Evolutionary conservation across 2,888 invertebrate species (phyloP).

Genomic region (Hoplodrina blanda): DNA sequence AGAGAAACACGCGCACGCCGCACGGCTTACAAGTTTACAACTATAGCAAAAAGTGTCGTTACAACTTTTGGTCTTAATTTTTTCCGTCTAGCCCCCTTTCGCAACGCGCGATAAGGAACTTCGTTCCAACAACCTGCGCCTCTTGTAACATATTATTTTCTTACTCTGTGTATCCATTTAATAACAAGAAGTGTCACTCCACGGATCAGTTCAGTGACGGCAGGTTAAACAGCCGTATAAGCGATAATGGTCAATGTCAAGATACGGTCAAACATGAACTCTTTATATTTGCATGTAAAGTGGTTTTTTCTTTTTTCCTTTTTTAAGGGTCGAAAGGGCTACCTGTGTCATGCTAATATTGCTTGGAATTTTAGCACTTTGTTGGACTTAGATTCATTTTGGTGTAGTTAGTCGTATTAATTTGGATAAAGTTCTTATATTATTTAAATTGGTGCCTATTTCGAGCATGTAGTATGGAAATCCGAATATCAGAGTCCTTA

Average conservation of each 20-base stretch:
- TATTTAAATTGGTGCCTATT: no score
- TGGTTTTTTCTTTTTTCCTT: slow-evolving; percentile 27
- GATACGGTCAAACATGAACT: slow-evolving; percentile 24
- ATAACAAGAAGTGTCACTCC: slow-evolving; percentile 42
- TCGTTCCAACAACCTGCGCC: no score
- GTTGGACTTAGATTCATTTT: background rate
- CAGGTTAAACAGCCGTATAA: slow-evolving; percentile 10
- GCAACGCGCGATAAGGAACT: no score
- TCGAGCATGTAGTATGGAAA: no score
- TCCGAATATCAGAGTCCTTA: no score
- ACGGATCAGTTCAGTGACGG: slow-evolving; percentile 17
- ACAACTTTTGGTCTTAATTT: no score
- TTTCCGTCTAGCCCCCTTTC: no score
- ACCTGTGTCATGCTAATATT: slow-evolving; percentile 15
- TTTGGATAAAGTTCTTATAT: background rate
- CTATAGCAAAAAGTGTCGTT: no score
- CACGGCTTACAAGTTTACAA: no score
- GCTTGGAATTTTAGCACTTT: slow-evolving; percentile 7
- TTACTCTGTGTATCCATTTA: slow-evolving; percentile 24
- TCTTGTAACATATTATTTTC: background rate
- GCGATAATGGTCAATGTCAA: slow-evolving; percentile 27
- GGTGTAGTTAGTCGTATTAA: background rate
- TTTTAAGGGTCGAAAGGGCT: slow-evolving; percentile 17
- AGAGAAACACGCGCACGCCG: no score
- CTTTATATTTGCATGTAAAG: slow-evolving; percentile 46